Evolutionary conservation across 1,140 invertebrate genomes (phyloP), one percentile per base, ranked within the genome.

Genomic region (Sminthurinus signatus): DNA sequence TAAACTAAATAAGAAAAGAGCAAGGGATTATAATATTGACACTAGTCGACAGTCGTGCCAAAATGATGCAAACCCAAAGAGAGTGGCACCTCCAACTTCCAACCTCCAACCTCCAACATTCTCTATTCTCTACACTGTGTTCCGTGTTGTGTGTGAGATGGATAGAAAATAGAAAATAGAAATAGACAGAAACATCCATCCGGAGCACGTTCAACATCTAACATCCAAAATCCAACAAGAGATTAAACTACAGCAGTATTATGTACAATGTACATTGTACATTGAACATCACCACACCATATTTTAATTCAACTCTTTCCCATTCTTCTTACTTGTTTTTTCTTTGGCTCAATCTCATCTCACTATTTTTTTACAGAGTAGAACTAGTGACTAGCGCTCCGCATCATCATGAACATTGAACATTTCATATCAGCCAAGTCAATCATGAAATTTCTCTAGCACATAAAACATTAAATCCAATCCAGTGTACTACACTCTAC

Each of bases 1-100:
- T n/a, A n/a, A n/a, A n/a, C n/a, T n/a, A n/a, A n/a, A n/a, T n/a
- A n/a, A n/a, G n/a, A n/a, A n/a, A n/a, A 27, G 54, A 42, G 61
- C 54, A 64, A n/a, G n/a, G n/a, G 56, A 65, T 65, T 56, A 65
- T 65, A 21, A 55, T 65, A 65, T 65, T 65, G 63, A 65, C 63
- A 65, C 63, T 60, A 59, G 52, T 48, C 61, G 63, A 65, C 63
- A 65, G 59, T 57, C 63, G 56, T 65, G 63, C 63, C 63, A 65
- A 60, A 65, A 65, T 65, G 46, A 60, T 55, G 54, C n/a, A n/a
- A n/a, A n/a, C n/a, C n/a, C n/a, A n/a, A n/a, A n/a, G n/a, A n/a
- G n/a, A n/a, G n/a, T n/a, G n/a, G n/a, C n/a, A n/a, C n/a, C n/a
- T n/a, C n/a, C n/a, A n/a, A n/a, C n/a, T n/a, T n/a, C n/a, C n/a